Percentiles rank a stretch among this genome's conserved stretches.
Conservation (phyloP, 2,797 vertebrate species). For the Somateria mollissima region DNA sequence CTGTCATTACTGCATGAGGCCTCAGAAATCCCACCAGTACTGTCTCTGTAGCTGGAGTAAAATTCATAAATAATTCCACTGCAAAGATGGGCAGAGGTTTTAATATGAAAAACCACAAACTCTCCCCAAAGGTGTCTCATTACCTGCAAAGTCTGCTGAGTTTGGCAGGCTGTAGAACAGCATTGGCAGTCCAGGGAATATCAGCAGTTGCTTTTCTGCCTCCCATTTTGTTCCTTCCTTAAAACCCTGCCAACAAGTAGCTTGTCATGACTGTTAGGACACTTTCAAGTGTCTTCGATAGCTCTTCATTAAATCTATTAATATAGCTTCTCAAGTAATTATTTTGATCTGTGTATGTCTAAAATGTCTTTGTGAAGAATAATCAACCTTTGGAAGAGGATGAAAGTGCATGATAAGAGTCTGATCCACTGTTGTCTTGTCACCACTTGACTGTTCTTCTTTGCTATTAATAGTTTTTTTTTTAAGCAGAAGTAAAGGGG, state of each 20-base stretch:
- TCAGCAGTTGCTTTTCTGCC: neutral
- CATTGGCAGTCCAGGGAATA: neutral
- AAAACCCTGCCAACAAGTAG: neutral
- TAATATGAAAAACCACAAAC: neutral
- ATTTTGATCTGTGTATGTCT: conserved; percentile 35
- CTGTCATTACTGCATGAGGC: neutral
- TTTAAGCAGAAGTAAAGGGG: neutral
- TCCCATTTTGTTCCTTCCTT: conserved; percentile 19
- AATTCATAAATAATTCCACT: neutral
- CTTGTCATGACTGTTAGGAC: conserved; percentile 7
- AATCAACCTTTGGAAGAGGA: conserved; percentile 1
- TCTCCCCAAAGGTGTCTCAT: neutral
- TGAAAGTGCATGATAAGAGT: neutral
- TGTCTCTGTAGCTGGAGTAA: neutral
- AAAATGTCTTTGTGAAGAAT: conserved; percentile 40
- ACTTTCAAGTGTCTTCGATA: conserved; percentile 27
- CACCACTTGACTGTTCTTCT: conserved; percentile 30
- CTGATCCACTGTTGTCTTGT: neutral
- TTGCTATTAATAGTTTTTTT: neutral
- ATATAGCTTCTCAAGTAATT: conserved; percentile 37
- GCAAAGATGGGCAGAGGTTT: neutral
- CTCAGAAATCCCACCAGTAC: neutral
- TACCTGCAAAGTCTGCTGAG: neutral
- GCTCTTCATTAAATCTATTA: conserved; percentile 48
- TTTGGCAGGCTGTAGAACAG: neutral